phyloP scores from a whole-genome alignment of 2,888 invertebrate genomes.

The Leptopilina syphax region DNA sequence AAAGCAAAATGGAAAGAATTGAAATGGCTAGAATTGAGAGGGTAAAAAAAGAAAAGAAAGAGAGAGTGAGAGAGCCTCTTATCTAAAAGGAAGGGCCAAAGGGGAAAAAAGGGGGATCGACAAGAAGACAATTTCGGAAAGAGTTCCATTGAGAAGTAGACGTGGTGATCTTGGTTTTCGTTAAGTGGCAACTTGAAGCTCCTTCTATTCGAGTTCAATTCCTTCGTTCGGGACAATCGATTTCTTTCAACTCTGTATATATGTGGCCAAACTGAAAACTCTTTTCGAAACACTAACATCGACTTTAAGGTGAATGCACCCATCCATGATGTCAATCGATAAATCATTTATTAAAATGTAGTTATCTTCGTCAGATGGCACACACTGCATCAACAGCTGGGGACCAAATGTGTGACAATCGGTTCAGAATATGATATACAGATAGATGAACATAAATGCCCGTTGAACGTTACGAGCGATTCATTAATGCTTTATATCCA shows the following conservation, averaged over 20 bases:
- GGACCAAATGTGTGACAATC: conserved; percentile 27
- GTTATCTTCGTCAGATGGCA: conserved; percentile 24
- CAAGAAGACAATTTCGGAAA: conserved; percentile 50
- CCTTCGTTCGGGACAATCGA: conserved; percentile 31
- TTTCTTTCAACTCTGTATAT: conserved; percentile 10
- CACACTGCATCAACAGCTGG: conserved; percentile 17
- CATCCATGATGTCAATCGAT: conserved; percentile 12
- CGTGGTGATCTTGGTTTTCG: conserved; percentile 41
- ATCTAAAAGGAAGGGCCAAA: not conserved
- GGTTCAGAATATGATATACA: conserved; percentile 14
- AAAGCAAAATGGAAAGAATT: conserved; percentile 61
- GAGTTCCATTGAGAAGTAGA: conserved; percentile 42
- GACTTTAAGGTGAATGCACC: conserved; percentile 21
- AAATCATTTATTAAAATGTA: conserved; percentile 32
- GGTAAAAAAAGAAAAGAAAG: conserved; percentile 37
- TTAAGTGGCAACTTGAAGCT: conserved; percentile 48
- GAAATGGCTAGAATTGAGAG: conserved; percentile 57
- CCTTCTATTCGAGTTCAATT: conserved; percentile 32
- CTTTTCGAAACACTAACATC: conserved; percentile 20
- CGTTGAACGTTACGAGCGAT: conserved; percentile 22
- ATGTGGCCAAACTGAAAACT: conserved; percentile 16
- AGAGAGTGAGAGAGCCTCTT: conserved; percentile 10
- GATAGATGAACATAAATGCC: conserved; percentile 17
- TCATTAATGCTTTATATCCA: not conserved
- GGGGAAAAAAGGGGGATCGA: conserved; percentile 18